Percentiles rank a stretch among this genome's conserved stretches.
These are phyloP conservation scores for Zaprionus kolodkinae DNA, from an alignment of 1,140 invertebrate genomes.

Conservation along the genomic window DNA sequence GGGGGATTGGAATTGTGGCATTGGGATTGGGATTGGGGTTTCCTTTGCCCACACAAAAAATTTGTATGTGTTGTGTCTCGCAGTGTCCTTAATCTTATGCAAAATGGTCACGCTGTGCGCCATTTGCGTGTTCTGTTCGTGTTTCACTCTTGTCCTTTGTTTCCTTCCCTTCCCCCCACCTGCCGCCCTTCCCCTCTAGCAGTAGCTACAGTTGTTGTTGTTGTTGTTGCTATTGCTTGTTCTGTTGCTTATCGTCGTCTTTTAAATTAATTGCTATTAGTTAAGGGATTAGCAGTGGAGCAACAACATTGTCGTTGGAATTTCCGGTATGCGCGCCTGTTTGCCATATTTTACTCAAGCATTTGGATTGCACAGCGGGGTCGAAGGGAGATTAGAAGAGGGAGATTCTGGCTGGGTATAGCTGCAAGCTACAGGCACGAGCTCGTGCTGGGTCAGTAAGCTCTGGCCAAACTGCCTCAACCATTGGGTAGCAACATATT, in stretches of 20 bases:
- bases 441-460: neutral
- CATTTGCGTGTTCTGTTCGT: conserved; percentile 73
- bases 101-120: conserved; percentile 80
- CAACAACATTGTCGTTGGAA: conserved; percentile 80
- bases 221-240: conserved; percentile 49
- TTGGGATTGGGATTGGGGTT: neutral
- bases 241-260: conserved; percentile 78
- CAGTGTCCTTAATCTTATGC: conserved; percentile 81
- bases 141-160: conserved; percentile 37
- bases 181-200: neutral
- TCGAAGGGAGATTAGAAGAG: neutral
- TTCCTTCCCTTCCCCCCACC: neutral
- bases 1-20: neutral
- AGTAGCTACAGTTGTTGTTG: conserved; percentile 14
- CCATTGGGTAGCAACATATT: conserved; percentile 7
- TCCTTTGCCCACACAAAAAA: conserved; percentile 52
- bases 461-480: neutral
- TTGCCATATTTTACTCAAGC: conserved; percentile 72
- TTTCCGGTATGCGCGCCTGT: conserved; percentile 78
- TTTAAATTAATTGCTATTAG: conserved; percentile 84
- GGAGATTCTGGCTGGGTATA: neutral
- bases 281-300: conserved; percentile 81
- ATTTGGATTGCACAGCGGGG: conserved; percentile 27
- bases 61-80: conserved; percentile 54
- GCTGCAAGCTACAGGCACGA: neutral